These are phyloP conservation scores for Parauchenoglanis ngamensis DNA, from an alignment of 2,797 vertebrate genomes.

Conservation along the genomic window DNA sequence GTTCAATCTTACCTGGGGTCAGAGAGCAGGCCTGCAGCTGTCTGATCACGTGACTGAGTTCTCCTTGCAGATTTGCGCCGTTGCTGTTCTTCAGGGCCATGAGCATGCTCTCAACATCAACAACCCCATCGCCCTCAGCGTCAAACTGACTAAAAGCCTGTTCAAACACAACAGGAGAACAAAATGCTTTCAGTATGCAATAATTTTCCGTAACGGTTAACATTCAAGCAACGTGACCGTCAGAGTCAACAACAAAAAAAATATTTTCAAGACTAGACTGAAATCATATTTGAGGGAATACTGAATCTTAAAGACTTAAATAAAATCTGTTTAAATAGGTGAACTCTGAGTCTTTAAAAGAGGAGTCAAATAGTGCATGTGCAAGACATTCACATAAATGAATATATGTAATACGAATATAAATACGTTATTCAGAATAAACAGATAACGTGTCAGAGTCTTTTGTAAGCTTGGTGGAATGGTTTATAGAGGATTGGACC, in stretches of 20 bases:
- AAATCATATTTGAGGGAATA: background rate
- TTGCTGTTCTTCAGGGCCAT: conserved; percentile 90
- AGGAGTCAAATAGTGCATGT: background rate
- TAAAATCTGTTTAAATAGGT: background rate
- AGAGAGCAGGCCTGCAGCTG: conserved; percentile 96
- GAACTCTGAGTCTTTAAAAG: background rate
- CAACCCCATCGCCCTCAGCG: conserved; percentile 91
- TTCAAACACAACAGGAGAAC: conserved; percentile 23
- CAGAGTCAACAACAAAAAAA: background rate
- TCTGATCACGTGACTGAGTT: conserved; percentile 92
- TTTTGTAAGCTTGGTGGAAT: background rate
- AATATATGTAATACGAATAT: background rate
- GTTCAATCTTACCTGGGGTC: conserved; percentile 84
- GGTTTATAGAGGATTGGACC: background rate
- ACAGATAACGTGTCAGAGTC: background rate
- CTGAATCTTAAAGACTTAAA: background rate
- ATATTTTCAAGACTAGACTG: background rate
- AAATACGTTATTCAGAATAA: background rate
- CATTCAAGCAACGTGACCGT: background rate
- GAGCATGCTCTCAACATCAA: conserved; percentile 94
- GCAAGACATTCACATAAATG: background rate
- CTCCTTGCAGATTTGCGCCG: conserved; percentile 93
- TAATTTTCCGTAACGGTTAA: background rate
- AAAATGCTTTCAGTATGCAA: background rate
- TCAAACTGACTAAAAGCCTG: conserved; percentile 97